These are phyloP conservation scores for Hirtodrosophila alboralis DNA, from an alignment of 2,888 invertebrate species.

Conservation along the genomic window DNA sequence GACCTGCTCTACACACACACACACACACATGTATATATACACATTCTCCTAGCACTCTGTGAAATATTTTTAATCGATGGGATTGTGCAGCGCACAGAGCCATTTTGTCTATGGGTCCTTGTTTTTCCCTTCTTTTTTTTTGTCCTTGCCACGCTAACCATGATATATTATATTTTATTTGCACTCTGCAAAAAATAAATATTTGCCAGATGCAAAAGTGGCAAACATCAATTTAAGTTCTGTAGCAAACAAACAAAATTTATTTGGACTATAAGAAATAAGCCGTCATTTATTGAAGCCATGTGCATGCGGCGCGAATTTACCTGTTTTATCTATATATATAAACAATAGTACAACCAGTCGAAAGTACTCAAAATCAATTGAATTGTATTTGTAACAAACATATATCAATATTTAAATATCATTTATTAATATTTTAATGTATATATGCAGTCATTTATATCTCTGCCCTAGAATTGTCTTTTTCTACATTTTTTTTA, in stretches of 20 bases:
- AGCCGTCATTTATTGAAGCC: constrained; percentile 30
- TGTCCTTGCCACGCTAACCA: constrained; percentile 49
- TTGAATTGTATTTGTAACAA: not conserved
- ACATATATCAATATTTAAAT: no score
- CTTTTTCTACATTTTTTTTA: no score
- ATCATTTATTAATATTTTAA: no score
- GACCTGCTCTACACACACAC: constrained; percentile 16
- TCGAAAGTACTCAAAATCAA: not conserved
- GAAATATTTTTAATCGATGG: constrained; percentile 48
- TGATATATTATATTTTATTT: constrained; percentile 64
- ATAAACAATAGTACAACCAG: not conserved
- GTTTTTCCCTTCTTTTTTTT: constrained; percentile 17
- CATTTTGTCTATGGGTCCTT: constrained; percentile 23
- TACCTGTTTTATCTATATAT: no score
- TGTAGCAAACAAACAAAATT: constrained; percentile 52
- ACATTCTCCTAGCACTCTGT: not conserved
- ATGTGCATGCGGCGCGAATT: constrained; percentile 20
- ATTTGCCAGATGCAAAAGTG: constrained; percentile 66
- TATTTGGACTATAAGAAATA: constrained; percentile 43
- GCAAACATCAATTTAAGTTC: constrained; percentile 69
- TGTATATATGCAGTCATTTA: no score
- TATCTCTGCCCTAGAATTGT: no score
- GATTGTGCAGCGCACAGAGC: constrained; percentile 21
- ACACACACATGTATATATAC: constrained; percentile 37
- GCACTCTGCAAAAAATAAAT: constrained; percentile 60